Percentiles rank a stretch among this genome's conserved stretches.
Evolutionary conservation across 2,888 invertebrate species (phyloP).

Genomic region (Eupithecia pulchellata): DNA sequence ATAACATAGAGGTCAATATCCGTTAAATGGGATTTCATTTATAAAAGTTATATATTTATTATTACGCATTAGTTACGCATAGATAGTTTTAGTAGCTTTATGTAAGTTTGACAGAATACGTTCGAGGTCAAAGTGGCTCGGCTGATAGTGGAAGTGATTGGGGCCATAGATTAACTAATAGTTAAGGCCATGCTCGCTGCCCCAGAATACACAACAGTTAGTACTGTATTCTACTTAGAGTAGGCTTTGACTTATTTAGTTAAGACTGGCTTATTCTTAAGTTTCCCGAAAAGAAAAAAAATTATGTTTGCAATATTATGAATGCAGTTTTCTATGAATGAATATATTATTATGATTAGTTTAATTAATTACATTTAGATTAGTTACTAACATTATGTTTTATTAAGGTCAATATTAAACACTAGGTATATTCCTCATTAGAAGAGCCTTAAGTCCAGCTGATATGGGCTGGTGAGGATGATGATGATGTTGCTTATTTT

Average conservation of each 20-base stretch:
- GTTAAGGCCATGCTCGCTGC: neutral
- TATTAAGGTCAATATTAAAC: no score
- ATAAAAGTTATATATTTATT: no score
- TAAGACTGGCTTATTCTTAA: constrained; percentile 34
- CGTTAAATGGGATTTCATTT: no score
- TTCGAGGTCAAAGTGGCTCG: constrained; percentile 44
- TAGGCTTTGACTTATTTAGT: constrained; percentile 56
- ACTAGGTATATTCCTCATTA: no score
- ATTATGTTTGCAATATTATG: neutral
- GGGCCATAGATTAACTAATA: constrained; percentile 35
- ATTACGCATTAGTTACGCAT: no score
- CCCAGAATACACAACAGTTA: neutral
- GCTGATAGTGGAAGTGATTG: constrained; percentile 67
- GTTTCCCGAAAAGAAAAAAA: neutral
- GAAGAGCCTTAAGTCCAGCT: no score
- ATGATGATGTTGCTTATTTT: no score
- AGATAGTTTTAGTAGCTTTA: neutral
- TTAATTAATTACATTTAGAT: no score
- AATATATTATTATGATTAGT: no score
- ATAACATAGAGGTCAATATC: no score
- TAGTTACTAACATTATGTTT: no score
- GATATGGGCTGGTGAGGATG: no score
- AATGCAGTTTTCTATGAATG: neutral
- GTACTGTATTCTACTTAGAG: constrained; percentile 44
- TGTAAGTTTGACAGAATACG: constrained; percentile 9